phyloP scores from a whole-genome alignment of 2,797 vertebrate genomes.

The Falco berigora region DNA sequence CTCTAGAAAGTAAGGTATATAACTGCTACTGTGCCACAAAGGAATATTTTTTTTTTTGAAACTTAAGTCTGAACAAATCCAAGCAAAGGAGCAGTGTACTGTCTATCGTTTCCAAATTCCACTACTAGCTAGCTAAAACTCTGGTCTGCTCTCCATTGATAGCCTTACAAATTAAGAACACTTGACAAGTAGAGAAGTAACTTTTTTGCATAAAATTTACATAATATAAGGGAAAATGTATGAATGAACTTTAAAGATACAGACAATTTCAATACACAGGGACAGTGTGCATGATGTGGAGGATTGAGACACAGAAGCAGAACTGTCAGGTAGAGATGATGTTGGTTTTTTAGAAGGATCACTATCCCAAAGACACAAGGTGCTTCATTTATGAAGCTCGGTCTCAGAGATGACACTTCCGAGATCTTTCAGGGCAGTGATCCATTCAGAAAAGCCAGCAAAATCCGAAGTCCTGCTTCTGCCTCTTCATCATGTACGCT shows the following conservation, averaged over 20 bases:
- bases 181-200: background rate
- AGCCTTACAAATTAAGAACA: background rate
- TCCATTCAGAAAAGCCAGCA: background rate
- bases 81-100: background rate
- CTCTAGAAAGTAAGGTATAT: background rate
- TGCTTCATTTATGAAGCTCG: background rate
- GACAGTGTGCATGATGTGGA: background rate
- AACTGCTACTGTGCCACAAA: background rate
- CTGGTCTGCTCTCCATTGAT: background rate
- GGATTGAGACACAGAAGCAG: background rate
- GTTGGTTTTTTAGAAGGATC: background rate
- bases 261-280: background rate
- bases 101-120: background rate
- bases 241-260: background rate
- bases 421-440: background rate
- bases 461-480: background rate
- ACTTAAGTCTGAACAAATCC: background rate
- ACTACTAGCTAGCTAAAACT: background rate
- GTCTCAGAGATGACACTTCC: background rate
- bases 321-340: background rate
- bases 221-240: background rate
- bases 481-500: background rate
- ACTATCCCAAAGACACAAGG: accelerated
- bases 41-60: background rate
- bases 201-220: background rate